Percentiles rank a stretch among this genome's conserved stretches.
phyloP scores from a whole-genome alignment of 2,797 vertebrate species.

The Steatocranus sp. region DNA sequence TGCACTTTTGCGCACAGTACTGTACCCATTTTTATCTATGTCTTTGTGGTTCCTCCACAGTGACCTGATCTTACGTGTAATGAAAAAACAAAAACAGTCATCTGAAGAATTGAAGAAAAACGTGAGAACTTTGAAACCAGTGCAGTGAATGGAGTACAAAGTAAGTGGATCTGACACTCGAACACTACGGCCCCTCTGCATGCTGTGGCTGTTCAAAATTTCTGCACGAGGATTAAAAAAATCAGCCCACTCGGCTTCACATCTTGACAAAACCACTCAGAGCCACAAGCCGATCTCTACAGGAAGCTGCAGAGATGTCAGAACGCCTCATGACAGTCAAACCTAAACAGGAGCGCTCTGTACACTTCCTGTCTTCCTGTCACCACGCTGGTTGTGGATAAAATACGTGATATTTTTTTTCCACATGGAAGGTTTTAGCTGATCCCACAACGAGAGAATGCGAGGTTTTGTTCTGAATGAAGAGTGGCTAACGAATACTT shows the following conservation, averaged over 20 bases:
- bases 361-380: background rate
- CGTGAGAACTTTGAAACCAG: background rate
- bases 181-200: background rate
- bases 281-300: background rate
- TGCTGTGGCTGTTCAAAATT: background rate
- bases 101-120: background rate
- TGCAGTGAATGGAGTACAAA: background rate
- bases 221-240: background rate
- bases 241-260: background rate
- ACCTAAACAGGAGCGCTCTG: background rate
- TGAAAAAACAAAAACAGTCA: background rate
- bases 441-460: background rate
- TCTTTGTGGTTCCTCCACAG: background rate
- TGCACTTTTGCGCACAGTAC: accelerated
- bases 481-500: background rate
- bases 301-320: conserved; percentile 11
- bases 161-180: background rate
- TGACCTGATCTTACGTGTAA: background rate
- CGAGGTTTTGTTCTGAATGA: background rate
- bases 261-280: conserved; percentile 10
- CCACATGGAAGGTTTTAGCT: background rate
- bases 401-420: background rate
- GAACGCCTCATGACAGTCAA: background rate
- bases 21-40: accelerated
- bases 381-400: background rate